A percentile compares a stretch with the other conserved stretches of the same genome.
These are phyloP conservation scores for Vollenhovia emeryi DNA, from an alignment of 1,140 invertebrate genomes.

Conservation along the genomic window DNA sequence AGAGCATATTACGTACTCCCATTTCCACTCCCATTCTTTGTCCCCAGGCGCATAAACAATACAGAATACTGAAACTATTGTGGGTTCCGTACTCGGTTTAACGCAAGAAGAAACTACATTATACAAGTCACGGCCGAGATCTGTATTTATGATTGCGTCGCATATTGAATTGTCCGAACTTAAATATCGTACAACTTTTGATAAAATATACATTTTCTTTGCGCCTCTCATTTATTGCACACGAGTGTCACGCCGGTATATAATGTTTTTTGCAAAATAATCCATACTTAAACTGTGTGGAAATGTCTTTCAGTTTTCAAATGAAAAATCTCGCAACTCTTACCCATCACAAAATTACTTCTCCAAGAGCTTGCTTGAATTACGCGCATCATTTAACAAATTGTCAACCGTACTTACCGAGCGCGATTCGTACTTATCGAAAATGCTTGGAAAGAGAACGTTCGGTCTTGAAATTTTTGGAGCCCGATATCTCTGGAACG, in stretches of 20 bases:
- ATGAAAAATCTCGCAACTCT: background rate
- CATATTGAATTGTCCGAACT: background rate
- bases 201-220: background rate
- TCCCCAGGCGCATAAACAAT: constrained; percentile 22
- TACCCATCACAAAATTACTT: background rate
- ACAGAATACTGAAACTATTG: constrained; percentile 16
- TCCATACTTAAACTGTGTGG: background rate
- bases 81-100: constrained; percentile 9
- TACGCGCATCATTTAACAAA: background rate
- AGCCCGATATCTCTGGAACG: too few relatives aligned
- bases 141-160: background rate
- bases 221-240: background rate
- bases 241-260: background rate
- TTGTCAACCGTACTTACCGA: background rate
- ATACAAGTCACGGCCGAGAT: background rate
- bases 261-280: background rate
- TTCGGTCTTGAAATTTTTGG: too few relatives aligned
- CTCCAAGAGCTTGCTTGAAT: background rate
- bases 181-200: background rate
- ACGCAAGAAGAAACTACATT: constrained; percentile 33
- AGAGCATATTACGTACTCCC: constrained; percentile 22
- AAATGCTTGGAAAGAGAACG: background rate
- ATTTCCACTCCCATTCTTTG: constrained; percentile 28
- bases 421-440: background rate
- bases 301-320: background rate